Conservation (phyloP, 2,797 vertebrate genomes). For the Sebastes diploproa region DNA sequence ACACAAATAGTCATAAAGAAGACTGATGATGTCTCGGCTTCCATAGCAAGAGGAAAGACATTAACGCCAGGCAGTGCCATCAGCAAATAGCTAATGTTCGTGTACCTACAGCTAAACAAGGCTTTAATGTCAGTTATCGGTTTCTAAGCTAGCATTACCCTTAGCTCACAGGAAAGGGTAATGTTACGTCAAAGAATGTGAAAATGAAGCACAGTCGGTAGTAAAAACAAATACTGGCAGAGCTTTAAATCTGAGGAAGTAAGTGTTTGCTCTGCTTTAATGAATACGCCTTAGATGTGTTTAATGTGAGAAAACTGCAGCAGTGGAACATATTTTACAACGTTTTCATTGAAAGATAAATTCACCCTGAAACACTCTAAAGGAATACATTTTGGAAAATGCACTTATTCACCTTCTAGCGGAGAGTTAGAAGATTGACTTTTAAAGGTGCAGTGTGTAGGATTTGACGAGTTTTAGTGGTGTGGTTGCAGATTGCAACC, state of each 20-base stretch:
- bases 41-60: constrained; percentile 31
- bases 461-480: rapidly evolving
- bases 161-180: constrained; percentile 1
- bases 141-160: constrained; percentile 19
- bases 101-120: constrained; percentile 52
- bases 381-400: background rate
- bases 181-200: constrained; percentile 17
- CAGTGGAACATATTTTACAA: background rate
- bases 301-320: background rate
- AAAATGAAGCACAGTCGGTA: background rate
- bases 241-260: background rate
- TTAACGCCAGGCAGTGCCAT: constrained; percentile 41
- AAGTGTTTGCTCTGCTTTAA: background rate
- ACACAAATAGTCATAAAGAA: constrained; percentile 69
- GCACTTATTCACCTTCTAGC: background rate
- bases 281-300: constrained; percentile 7
- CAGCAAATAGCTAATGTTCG: constrained; percentile 40
- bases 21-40: constrained; percentile 58
- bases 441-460: background rate
- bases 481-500: no score
- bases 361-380: background rate
- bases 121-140: constrained; percentile 40
- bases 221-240: background rate
- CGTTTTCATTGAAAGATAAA: background rate
- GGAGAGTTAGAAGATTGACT: background rate